These are phyloP conservation scores for Heliangelus exortis DNA, from an alignment of 2,797 vertebrate genomes.

Conservation along the genomic window DNA sequence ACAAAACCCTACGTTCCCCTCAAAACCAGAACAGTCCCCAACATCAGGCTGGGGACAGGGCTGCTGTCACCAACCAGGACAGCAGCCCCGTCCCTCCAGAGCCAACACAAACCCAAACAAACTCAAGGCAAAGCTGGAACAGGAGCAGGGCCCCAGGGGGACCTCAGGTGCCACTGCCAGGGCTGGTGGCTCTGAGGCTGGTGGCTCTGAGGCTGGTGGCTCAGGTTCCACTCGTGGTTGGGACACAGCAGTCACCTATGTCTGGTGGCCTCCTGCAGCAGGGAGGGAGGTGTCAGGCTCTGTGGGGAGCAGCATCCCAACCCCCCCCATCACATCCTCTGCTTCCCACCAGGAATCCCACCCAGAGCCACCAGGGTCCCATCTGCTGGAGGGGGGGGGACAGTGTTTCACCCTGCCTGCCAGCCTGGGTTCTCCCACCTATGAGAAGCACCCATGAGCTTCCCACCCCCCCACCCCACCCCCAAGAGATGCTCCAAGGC, in stretches of 20 bases:
- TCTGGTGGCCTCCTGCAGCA: background rate
- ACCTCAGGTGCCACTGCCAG: rapidly evolving
- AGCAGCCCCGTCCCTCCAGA: background rate
- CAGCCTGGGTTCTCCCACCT: rapidly evolving
- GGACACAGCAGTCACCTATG: rapidly evolving
- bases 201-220: rapidly evolving
- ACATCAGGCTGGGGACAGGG: rapidly evolving
- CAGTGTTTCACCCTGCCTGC: background rate
- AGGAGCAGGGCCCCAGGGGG: background rate
- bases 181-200: rapidly evolving
- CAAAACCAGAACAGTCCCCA: background rate
- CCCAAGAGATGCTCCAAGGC: rapidly evolving
- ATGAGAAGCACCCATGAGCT: background rate
- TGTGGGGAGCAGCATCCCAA: background rate
- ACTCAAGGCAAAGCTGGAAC: background rate
- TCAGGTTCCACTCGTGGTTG: background rate
- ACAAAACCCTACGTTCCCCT: background rate
- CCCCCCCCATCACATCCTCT: background rate
- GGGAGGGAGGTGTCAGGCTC: background rate
- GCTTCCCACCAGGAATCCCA: background rate
- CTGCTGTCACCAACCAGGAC: rapidly evolving
- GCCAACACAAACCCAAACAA: background rate
- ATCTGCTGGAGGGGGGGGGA: rapidly evolving
- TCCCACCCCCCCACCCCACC: background rate
- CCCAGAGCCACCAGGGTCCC: rapidly evolving